These are phyloP conservation scores for Drosophila repletoides DNA, from an alignment of 1,140 invertebrate genomes.

Conservation along the genomic window DNA sequence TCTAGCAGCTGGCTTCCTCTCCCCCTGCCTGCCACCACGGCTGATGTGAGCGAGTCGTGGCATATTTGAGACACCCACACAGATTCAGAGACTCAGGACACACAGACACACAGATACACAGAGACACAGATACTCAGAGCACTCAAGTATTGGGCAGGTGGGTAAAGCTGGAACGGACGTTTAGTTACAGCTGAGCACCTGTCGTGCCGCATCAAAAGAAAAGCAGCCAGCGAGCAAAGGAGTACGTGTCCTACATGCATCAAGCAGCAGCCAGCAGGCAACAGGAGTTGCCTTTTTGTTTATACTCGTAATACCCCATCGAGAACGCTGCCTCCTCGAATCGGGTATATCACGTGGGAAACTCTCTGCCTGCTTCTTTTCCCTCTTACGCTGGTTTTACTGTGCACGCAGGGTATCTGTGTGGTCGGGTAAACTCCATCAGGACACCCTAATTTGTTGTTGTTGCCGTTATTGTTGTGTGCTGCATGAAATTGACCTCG, in stretches of 20 bases:
- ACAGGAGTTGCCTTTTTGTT: not conserved
- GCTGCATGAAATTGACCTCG: conserved; percentile 74
- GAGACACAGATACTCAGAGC: not conserved
- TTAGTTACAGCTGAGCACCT: conserved; percentile 78
- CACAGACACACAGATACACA: conserved; percentile 8
- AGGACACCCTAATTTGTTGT: too few relatives aligned
- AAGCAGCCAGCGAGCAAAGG: conserved; percentile 30
- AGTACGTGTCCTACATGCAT: conserved; percentile 65
- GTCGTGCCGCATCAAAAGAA: conserved; percentile 62
- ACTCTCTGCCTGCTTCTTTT: too few relatives aligned
- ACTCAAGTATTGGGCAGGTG: conserved; percentile 34
- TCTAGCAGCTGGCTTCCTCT: conserved; percentile 39
- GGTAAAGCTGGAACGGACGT: conserved; percentile 61
- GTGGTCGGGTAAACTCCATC: too few relatives aligned
- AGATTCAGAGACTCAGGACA: too few relatives aligned
- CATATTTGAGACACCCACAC: conserved; percentile 26
- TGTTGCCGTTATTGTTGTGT: conserved; percentile 23
- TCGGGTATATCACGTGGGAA: too few relatives aligned
- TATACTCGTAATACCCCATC: too few relatives aligned
- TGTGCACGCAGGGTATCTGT: too few relatives aligned
- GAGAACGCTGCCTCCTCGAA: too few relatives aligned
- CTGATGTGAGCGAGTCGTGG: conserved; percentile 11
- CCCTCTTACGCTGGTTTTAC: too few relatives aligned
- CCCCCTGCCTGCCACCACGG: conserved; percentile 24
- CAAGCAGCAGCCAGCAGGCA: conserved; percentile 3